phyloP scores from a whole-genome alignment of 2,113 vertebrate species.

The Probosciger aterrimus region DNA sequence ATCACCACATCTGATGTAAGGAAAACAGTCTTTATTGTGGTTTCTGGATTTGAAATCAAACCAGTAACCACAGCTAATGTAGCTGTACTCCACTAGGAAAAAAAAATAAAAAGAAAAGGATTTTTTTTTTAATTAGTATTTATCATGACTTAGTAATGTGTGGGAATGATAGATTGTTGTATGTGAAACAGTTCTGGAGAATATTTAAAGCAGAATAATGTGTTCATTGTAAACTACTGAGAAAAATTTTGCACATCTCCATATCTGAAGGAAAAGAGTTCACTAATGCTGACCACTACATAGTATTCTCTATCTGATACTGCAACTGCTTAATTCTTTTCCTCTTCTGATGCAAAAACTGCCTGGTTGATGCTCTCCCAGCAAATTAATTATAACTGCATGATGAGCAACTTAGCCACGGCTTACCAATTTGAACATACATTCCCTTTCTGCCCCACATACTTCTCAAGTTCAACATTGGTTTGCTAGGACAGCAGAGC shows the following conservation, averaged over 20 bases:
- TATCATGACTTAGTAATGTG: background rate
- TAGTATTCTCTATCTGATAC: background rate
- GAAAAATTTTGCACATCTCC: background rate
- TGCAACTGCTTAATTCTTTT: background rate
- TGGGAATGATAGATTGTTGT: background rate
- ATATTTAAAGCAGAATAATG: background rate
- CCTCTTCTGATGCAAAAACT: background rate
- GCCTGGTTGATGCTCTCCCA: background rate
- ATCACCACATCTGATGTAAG: constrained; percentile 55
- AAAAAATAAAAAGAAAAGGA: background rate
- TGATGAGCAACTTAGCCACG: background rate
- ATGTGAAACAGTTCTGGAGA: background rate
- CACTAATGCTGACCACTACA: background rate
- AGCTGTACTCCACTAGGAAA: background rate
- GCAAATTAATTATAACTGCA: background rate
- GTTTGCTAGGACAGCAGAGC: background rate
- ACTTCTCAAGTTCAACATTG: background rate
- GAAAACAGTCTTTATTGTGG: constrained; percentile 50
- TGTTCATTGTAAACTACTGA: background rate
- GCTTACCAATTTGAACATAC: background rate
- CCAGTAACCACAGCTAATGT: background rate
- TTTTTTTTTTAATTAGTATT: constrained; percentile 2
- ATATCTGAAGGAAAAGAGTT: background rate
- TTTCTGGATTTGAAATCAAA: constrained; percentile 51
- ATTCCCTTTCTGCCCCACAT: background rate